A percentile compares a stretch with the other conserved stretches of the same genome.
These are phyloP conservation scores for Halictus quadricinctus DNA, from an alignment of 2,888 invertebrate species.

Conservation along the genomic window DNA sequence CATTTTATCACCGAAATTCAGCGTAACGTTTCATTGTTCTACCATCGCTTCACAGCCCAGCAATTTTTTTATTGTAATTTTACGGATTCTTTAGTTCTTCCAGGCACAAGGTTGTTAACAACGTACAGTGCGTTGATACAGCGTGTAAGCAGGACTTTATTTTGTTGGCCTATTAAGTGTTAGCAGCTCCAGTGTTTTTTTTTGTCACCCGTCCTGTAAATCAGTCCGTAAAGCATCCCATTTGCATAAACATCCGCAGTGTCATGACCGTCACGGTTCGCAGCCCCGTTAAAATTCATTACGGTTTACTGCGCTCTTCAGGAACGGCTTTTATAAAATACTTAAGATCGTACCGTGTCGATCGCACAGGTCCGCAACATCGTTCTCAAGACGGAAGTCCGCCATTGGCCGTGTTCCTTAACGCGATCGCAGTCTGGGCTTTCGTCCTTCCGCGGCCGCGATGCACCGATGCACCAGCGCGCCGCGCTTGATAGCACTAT, in stretches of 20 bases:
- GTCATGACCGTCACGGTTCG: neutral
- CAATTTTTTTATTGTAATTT: too few relatives aligned
- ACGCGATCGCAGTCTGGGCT: constrained; percentile 40
- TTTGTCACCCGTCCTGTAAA: neutral
- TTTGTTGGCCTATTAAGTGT: neutral
- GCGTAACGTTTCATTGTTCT: too few relatives aligned
- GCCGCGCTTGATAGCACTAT: constrained; percentile 15
- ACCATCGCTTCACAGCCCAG: too few relatives aligned
- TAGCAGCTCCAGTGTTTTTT: neutral
- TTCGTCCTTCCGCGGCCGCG: constrained; percentile 24
- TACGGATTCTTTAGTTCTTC: too few relatives aligned
- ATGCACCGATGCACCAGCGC: constrained; percentile 18
- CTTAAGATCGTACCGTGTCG: constrained; percentile 8
- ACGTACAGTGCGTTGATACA: too few relatives aligned
- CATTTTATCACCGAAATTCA: too few relatives aligned
- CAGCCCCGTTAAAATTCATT: neutral
- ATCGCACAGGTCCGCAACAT: constrained; percentile 15
- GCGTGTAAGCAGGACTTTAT: neutral
- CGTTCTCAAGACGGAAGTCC: constrained; percentile 42
- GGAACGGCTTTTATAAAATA: neutral
- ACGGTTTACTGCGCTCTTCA: neutral
- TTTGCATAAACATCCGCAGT: neutral
- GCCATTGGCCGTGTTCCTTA: constrained; percentile 43
- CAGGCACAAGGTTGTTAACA: too few relatives aligned
- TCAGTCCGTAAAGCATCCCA: neutral